Conservation (phyloP, 2,797 vertebrate species). For the Sylvia borin region DNA sequence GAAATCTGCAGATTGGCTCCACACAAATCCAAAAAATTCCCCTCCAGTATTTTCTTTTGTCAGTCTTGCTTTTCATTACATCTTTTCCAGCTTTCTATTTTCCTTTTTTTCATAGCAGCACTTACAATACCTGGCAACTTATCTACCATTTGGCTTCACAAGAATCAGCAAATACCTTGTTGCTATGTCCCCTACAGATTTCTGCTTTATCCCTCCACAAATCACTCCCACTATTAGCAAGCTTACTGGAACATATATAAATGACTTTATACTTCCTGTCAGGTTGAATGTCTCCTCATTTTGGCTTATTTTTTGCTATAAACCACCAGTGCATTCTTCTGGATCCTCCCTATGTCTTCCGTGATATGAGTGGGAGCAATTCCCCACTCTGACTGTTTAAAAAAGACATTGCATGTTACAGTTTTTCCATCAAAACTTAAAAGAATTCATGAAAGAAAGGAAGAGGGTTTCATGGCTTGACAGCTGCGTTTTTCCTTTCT, state of each 20-base stretch:
- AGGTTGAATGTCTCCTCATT: not conserved
- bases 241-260: not conserved
- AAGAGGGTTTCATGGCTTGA: not conserved
- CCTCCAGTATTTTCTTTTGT: not conserved
- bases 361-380: not conserved
- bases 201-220: not conserved
- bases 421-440: not conserved
- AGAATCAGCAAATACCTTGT: not conserved
- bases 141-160: not conserved
- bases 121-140: not conserved
- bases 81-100: not conserved
- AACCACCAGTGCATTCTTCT: not conserved
- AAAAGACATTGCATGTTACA: not conserved
- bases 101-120: not conserved
- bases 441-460: not conserved
- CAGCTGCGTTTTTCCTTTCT: not conserved
- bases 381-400: not conserved
- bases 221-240: not conserved
- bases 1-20: not conserved
- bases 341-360: not conserved
- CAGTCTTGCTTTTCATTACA: not conserved
- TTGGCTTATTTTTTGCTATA: not conserved
- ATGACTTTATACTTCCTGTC: not conserved
- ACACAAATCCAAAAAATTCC: not conserved
- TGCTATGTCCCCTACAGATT: not conserved